phyloP scores from a whole-genome alignment of 1,140 invertebrate genomes.

The Cepaea nemoralis region DNA sequence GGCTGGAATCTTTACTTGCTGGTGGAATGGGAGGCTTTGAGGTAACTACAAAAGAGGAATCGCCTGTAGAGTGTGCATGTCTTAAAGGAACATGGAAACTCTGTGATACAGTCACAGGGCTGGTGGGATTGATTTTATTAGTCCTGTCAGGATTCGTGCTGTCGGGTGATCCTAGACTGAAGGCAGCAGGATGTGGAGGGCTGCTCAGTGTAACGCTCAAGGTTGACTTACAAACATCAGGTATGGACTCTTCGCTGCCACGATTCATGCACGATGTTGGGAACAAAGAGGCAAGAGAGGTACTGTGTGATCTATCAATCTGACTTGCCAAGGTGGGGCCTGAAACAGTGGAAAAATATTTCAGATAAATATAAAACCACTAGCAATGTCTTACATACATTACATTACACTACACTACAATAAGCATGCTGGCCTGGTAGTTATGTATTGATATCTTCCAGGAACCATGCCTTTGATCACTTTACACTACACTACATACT shows the following conservation, averaged over 20 bases:
- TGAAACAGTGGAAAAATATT: not conserved
- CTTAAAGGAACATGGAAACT: not conserved
- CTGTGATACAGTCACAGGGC: not conserved
- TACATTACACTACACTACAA: too few species aligned
- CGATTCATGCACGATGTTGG: slow-evolving; percentile 60
- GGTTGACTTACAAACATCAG: slow-evolving; percentile 46
- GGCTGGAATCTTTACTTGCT: not conserved
- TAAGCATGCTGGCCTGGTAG: too few species aligned
- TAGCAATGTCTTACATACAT: too few species aligned
- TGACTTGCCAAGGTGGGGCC: not conserved
- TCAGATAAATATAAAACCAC: too few species aligned
- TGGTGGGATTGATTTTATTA: not conserved
- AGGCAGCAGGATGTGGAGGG: not conserved
- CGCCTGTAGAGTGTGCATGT: slow-evolving; percentile 14
- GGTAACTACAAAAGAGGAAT: slow-evolving; percentile 26
- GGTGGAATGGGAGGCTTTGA: slow-evolving; percentile 28
- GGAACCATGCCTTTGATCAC: too few species aligned
- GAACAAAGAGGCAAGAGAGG: slow-evolving; percentile 59
- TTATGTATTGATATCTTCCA: too few species aligned
- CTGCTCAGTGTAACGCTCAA: not conserved
- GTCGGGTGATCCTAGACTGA: not conserved
- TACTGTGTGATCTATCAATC: slow-evolving; percentile 12
- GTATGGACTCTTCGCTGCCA: slow-evolving; percentile 61
- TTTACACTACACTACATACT: too few species aligned
- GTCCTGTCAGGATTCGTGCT: not conserved